phyloP scores from a whole-genome alignment of 2,797 vertebrate species.

The Lutjanus campechanus region DNA sequence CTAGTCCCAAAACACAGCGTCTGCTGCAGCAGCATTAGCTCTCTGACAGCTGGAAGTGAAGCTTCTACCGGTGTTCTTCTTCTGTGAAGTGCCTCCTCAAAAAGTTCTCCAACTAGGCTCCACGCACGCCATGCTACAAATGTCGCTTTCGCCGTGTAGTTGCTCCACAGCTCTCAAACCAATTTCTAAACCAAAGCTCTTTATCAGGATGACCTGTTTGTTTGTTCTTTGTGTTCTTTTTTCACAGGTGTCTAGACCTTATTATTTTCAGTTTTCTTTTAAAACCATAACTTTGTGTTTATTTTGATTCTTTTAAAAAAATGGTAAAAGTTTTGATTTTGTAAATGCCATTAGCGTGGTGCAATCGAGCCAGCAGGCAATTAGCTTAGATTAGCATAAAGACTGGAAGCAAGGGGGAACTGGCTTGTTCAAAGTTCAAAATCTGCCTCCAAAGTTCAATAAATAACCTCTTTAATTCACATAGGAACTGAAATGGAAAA shows the following conservation, averaged over 20 bases:
- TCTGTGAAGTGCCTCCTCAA: constrained; percentile 71
- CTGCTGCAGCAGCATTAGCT: constrained; percentile 62
- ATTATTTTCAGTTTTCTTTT: neutral
- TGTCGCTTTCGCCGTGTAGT: constrained; percentile 30
- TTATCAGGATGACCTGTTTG: neutral
- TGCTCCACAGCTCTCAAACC: constrained; percentile 40
- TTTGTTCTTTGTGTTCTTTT: neutral
- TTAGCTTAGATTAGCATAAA: neutral
- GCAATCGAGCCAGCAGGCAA: neutral
- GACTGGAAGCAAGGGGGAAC: neutral
- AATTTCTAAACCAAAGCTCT: constrained; percentile 23
- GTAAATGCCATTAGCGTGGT: neutral
- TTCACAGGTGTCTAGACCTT: neutral
- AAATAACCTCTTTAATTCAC: neutral
- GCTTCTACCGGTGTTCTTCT: constrained; percentile 58
- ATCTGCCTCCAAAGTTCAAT: neutral
- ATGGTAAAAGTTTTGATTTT: neutral
- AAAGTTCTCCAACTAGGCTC: constrained; percentile 65
- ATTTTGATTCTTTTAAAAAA: neutral
- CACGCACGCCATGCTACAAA: constrained; percentile 20
- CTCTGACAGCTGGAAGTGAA: constrained; percentile 75
- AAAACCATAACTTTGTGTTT: neutral
- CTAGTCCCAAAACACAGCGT: constrained; percentile 64
- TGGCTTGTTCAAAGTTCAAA: neutral
- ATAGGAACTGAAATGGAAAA: neutral